Evolutionary conservation across 2,113 vertebrate species (phyloP).

Genomic region (Chrysochloris asiatica): DNA sequence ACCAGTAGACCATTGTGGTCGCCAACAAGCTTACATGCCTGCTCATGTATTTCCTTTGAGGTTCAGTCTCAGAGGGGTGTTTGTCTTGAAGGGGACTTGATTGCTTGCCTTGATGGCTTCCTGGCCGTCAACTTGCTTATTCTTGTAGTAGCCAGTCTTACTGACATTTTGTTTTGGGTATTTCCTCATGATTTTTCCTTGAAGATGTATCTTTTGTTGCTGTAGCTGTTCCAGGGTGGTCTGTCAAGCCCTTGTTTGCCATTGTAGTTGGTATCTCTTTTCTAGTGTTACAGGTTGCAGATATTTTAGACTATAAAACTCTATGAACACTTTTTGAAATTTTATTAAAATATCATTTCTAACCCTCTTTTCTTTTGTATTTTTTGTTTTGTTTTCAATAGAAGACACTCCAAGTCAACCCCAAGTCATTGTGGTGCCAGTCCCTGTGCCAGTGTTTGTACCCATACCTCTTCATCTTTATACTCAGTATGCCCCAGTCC

Average conservation of each 20-base stretch:
- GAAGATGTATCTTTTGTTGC: too few relatives aligned
- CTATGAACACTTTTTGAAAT: background rate
- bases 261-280: background rate
- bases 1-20: too few relatives aligned
- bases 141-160: too few relatives aligned
- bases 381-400: conserved; percentile 53
- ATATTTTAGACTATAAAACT: conserved; percentile 11
- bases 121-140: too few relatives aligned
- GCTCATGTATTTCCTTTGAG: too few relatives aligned
- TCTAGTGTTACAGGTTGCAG: background rate
- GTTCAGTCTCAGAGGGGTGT: too few relatives aligned
- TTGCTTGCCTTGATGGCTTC: too few relatives aligned
- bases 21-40: too few relatives aligned
- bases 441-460: conserved; percentile 95
- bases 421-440: conserved; percentile 89
- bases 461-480: conserved; percentile 97
- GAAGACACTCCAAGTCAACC: conserved; percentile 81
- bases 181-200: too few relatives aligned
- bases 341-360: conserved; percentile 29
- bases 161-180: too few relatives aligned
- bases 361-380: conserved; percentile 6
- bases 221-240: too few relatives aligned
- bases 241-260: background rate
- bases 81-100: too few relatives aligned
- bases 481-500: conserved; percentile 92